Percentiles rank a stretch among this genome's conserved stretches.
Evolutionary conservation across 1,140 invertebrate species (phyloP).

Genomic region (Battus philenor): DNA sequence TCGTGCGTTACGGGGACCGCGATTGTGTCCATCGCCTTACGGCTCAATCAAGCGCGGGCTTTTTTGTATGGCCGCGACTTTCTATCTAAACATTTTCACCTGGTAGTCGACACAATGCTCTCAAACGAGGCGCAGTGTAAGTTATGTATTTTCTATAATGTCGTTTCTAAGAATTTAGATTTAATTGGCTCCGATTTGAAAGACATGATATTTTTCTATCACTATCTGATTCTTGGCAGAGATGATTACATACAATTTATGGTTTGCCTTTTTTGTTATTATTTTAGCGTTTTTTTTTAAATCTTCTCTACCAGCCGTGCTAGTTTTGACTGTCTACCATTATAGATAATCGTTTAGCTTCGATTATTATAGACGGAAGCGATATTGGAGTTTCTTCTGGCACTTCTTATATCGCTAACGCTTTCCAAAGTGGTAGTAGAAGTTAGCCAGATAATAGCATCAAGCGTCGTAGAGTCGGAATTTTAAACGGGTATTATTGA

Average conservation of each 20-base stretch:
- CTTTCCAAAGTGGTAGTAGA: too few species aligned
- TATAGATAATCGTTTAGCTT: too few species aligned
- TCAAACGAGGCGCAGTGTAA: constrained; percentile 4
- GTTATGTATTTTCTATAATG: constrained; percentile 12
- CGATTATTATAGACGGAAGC: too few species aligned
- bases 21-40: constrained; percentile 6
- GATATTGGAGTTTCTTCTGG: too few species aligned
- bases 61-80: constrained; percentile 6
- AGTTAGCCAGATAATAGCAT: too few species aligned
- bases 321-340: too few species aligned
- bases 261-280: not conserved
- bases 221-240: not conserved
- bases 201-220: not conserved
- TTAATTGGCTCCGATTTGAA: not conserved
- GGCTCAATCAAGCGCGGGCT: constrained; percentile 8
- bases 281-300: too few species aligned
- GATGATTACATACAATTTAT: not conserved
- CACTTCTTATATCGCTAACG: too few species aligned
- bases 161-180: not conserved
- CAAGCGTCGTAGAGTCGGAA: too few species aligned
- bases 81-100: constrained; percentile 14
- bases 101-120: constrained; percentile 6
- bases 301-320: too few species aligned
- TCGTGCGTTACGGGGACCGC: not conserved
- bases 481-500: too few species aligned